Conservation (phyloP, 1,140 invertebrate species). For the Ganaspis sp. region DNA sequence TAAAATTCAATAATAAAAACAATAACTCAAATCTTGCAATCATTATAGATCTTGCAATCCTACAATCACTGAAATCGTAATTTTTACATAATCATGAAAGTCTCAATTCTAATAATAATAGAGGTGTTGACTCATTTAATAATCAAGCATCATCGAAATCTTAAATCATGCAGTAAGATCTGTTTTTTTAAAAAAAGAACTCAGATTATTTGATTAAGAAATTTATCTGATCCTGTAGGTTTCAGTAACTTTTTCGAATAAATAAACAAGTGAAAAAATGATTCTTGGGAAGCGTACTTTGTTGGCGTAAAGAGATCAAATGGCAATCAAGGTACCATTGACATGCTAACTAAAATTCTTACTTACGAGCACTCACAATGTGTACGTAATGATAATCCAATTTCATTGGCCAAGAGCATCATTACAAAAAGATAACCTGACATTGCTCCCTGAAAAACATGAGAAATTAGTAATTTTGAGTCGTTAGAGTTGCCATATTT, state of each 20-base stretch:
- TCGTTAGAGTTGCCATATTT: neutral
- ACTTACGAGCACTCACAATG: conserved; percentile 23
- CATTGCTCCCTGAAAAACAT: neutral
- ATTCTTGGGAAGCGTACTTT: neutral
- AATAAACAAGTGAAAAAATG: neutral
- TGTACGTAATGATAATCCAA: conserved; percentile 4
- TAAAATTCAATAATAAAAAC: too few relatives aligned
- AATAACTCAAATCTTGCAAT: too few relatives aligned
- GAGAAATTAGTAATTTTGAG: conserved; percentile 1
- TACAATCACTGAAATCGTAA: too few relatives aligned
- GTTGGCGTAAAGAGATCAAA: neutral
- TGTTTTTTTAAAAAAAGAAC: too few relatives aligned
- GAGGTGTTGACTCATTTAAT: too few relatives aligned
- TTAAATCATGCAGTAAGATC: too few relatives aligned
- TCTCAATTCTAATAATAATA: too few relatives aligned
- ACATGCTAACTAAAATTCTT: neutral
- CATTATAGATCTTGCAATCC: too few relatives aligned
- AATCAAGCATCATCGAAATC: too few relatives aligned
- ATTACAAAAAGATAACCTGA: conserved; percentile 3
- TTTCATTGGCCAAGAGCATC: neutral
- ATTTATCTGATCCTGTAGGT: too few relatives aligned
- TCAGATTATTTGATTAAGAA: too few relatives aligned
- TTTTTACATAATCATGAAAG: too few relatives aligned
- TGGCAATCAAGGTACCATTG: conserved; percentile 27
- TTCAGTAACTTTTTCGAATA: neutral